Evolutionary conservation across 2,113 vertebrate genomes (phyloP).

Genomic region (Lepisosteus osseus): DNA sequence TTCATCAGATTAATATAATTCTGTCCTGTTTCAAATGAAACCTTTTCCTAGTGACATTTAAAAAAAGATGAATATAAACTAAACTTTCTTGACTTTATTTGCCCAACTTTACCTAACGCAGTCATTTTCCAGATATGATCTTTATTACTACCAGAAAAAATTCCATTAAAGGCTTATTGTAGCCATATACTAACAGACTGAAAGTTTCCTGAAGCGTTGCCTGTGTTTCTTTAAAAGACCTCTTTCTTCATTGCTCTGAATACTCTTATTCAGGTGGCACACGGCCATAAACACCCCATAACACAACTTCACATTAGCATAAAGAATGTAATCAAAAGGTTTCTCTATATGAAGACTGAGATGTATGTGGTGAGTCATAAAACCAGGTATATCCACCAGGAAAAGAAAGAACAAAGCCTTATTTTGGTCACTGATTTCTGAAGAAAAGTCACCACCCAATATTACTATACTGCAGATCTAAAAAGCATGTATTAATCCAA

Average conservation of each 20-base stretch:
- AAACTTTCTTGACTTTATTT: conserved; percentile 58
- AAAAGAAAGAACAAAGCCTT: conserved; percentile 13
- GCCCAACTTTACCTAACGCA: conserved; percentile 45
- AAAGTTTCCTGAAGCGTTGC: conserved; percentile 38
- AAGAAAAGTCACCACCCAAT: no score
- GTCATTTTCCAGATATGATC: conserved; percentile 46
- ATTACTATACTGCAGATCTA: no score
- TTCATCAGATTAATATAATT: conserved; percentile 52
- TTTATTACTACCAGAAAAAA: conserved; percentile 57
- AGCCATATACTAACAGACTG: conserved; percentile 26
- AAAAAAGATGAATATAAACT: conserved; percentile 62
- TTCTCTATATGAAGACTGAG: conserved; percentile 27
- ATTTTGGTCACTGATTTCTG: neutral
- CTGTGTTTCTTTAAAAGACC: conserved; percentile 32
- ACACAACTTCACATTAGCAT: conserved; percentile 34
- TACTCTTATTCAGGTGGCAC: conserved; percentile 36
- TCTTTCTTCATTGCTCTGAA: conserved; percentile 27
- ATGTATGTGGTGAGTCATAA: conserved; percentile 11
- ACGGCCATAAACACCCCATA: conserved; percentile 32
- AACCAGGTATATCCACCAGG: conserved; percentile 8
- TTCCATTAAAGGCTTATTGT: conserved; percentile 48
- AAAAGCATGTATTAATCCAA: no score
- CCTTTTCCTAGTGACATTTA: conserved; percentile 64
- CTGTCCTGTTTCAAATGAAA: conserved; percentile 39
- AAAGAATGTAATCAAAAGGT: conserved; percentile 36